Evolutionary conservation across 1,140 invertebrate genomes (phyloP).

Genomic region (Hyphantria cunea): DNA sequence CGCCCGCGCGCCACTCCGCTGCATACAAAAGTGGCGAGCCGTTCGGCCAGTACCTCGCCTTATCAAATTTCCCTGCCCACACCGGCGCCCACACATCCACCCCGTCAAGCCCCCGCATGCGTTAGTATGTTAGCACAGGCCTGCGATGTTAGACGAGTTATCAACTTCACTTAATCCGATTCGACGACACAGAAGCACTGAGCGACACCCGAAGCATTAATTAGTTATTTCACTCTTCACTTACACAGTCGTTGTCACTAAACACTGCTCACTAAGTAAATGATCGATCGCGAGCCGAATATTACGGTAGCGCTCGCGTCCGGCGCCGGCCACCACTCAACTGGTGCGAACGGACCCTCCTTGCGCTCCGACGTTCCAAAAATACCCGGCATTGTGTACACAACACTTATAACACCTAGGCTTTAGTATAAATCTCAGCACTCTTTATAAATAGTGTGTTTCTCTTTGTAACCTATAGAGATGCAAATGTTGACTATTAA

Average conservation of each 20-base stretch:
- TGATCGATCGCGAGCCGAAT: slow-evolving; percentile 28
- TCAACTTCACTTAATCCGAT: slow-evolving; percentile 49
- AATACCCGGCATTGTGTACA: slow-evolving; percentile 75
- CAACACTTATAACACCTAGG: slow-evolving; percentile 75
- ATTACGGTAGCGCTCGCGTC: slow-evolving; percentile 45
- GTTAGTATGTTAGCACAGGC: slow-evolving; percentile 73
- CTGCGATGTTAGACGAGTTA: slow-evolving; percentile 37
- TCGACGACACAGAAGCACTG: slow-evolving; percentile 58
- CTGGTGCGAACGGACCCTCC: slow-evolving; percentile 49
- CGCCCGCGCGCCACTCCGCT: slow-evolving; percentile 46
- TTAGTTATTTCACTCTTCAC: slow-evolving; percentile 60
- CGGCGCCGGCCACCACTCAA: slow-evolving; percentile 55
- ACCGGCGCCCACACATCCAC: slow-evolving; percentile 56
- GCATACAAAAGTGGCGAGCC: slow-evolving; percentile 75
- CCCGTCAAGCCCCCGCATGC: slow-evolving; percentile 53
- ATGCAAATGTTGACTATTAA: slow-evolving; percentile 57
- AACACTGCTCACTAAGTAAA: slow-evolving; percentile 46
- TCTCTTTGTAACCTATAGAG: slow-evolving; percentile 54
- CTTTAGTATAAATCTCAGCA: slow-evolving; percentile 64
- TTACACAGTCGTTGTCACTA: slow-evolving; percentile 53
- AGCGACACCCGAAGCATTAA: slow-evolving; percentile 57
- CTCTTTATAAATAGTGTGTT: slow-evolving; percentile 64
- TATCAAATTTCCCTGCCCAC: slow-evolving; percentile 78
- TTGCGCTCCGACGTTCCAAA: slow-evolving; percentile 52
- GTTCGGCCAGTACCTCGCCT: slow-evolving; percentile 54